Conservation (phyloP, 2,888 invertebrate species). For the Athalia cordata region DNA sequence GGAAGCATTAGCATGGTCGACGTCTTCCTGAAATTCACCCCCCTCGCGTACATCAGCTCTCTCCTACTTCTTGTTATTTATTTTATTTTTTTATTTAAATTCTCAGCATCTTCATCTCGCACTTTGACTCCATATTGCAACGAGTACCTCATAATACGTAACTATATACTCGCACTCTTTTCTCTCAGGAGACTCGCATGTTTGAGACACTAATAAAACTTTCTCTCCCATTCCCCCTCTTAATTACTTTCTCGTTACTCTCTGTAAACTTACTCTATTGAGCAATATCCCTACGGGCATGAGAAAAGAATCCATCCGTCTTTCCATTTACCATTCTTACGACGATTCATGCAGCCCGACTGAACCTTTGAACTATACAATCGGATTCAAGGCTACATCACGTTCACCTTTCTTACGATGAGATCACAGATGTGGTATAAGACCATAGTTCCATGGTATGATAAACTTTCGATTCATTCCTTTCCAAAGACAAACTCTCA, state of each 20-base stretch:
- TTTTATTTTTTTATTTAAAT: background rate
- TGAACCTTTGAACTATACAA: constrained; percentile 24
- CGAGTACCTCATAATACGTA: background rate
- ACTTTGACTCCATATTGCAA: background rate
- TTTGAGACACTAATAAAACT: constrained; percentile 30
- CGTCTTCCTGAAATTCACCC: background rate
- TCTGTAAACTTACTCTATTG: background rate
- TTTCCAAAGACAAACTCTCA: too few species aligned
- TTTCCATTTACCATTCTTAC: too few species aligned
- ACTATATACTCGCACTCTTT: background rate
- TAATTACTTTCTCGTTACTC: background rate
- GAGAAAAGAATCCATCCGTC: too few species aligned
- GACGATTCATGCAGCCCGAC: constrained; percentile 12
- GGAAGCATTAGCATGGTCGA: constrained; percentile 21
- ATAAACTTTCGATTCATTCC: background rate
- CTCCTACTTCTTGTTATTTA: background rate
- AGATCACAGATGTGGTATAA: background rate
- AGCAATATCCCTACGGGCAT: too few species aligned
- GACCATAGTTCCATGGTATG: background rate
- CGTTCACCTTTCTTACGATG: constrained; percentile 17
- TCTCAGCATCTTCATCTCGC: background rate
- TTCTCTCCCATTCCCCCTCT: constrained; percentile 18
- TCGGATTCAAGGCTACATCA: constrained; percentile 10
- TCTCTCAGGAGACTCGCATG: constrained; percentile 22
- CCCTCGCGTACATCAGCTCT: background rate